Conservation (phyloP, 2,888 invertebrate species). For the Phytoseiulus persimilis region DNA sequence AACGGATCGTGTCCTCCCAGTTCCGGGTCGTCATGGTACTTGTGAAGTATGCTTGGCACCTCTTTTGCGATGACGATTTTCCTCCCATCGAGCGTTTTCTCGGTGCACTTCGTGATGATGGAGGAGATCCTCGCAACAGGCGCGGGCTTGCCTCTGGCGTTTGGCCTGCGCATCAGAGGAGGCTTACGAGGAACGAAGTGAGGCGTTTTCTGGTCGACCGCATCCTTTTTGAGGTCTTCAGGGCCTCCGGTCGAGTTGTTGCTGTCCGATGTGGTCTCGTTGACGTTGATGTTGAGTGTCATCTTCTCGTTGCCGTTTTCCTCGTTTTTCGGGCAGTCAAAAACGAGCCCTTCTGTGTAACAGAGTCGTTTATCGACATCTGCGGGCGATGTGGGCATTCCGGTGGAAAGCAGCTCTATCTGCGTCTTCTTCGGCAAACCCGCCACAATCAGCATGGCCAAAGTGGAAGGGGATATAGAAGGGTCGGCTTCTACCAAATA, state of each 20-base stretch:
- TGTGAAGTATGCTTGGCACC: neutral
- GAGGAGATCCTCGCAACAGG: slow-evolving; percentile 12
- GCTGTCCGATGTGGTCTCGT: slow-evolving; percentile 28
- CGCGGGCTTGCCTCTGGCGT: slow-evolving; percentile 22
- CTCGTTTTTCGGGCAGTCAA: neutral
- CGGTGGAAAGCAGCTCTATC: slow-evolving; percentile 28
- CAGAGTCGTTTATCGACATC: slow-evolving; percentile 17
- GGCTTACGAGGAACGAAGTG: neutral
- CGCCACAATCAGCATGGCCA: slow-evolving; percentile 36
- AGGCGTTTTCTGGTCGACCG: neutral
- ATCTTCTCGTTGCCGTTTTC: slow-evolving; percentile 5
- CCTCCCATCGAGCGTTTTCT: slow-evolving; percentile 34
- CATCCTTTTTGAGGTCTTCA: neutral
- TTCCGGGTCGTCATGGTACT: slow-evolving; percentile 29
- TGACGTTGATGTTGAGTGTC: slow-evolving; percentile 16
- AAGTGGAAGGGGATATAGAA: slow-evolving; percentile 32
- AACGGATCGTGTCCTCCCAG: slow-evolving; percentile 36
- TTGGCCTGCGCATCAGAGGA: neutral
- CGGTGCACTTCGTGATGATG: slow-evolving; percentile 29
- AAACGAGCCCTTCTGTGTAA: neutral
- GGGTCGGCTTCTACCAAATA: slow-evolving; percentile 32
- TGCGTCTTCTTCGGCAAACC: slow-evolving; percentile 15
- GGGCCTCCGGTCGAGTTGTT: neutral
- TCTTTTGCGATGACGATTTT: slow-evolving; percentile 23
- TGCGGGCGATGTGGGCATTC: slow-evolving; percentile 24